Evolutionary conservation across 2,888 invertebrate genomes (phyloP).

Genomic region (Netelia fuscicornis): DNA sequence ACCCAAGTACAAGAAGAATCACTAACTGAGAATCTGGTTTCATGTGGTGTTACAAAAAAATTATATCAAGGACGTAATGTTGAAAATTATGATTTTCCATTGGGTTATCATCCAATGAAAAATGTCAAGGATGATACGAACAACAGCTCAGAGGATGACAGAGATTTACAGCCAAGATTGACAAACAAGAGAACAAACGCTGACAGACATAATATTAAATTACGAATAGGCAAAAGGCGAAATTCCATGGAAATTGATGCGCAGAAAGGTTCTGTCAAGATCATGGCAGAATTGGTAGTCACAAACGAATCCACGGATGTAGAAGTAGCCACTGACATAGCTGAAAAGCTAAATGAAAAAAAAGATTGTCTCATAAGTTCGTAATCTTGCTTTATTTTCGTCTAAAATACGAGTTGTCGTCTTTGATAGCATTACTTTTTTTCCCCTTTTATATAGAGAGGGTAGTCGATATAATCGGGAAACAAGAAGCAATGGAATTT

Average conservation of each 20-base stretch:
- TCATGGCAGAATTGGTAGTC: constrained; percentile 87
- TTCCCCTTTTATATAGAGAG: constrained; percentile 86
- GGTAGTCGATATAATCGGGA: constrained; percentile 90
- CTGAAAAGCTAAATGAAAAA: constrained; percentile 90
- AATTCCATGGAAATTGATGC: constrained; percentile 85
- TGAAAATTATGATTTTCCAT: constrained; percentile 91
- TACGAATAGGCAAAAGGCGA: constrained; percentile 86
- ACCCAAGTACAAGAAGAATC: constrained; percentile 91
- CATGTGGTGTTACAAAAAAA: constrained; percentile 91
- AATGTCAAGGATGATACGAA: constrained; percentile 71
- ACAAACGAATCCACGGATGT: constrained; percentile 86
- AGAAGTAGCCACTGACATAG: constrained; percentile 90
- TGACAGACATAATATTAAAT: constrained; percentile 87
- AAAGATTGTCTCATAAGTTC: constrained; percentile 91
- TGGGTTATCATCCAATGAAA: constrained; percentile 56
- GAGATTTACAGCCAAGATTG: constrained; percentile 79
- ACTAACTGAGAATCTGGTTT: constrained; percentile 91
- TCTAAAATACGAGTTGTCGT: constrained; percentile 5
- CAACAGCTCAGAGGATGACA: constrained; percentile 87
- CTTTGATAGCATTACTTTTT: constrained; percentile 25
- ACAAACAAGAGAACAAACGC: constrained; percentile 87
- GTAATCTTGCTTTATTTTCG: constrained; percentile 73
- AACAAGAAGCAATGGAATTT: constrained; percentile 90
- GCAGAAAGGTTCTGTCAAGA: constrained; percentile 86
- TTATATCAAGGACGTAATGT: constrained; percentile 88